phyloP scores from a whole-genome alignment of 2,113 vertebrate species.

The Aptenodytes forsteri region DNA sequence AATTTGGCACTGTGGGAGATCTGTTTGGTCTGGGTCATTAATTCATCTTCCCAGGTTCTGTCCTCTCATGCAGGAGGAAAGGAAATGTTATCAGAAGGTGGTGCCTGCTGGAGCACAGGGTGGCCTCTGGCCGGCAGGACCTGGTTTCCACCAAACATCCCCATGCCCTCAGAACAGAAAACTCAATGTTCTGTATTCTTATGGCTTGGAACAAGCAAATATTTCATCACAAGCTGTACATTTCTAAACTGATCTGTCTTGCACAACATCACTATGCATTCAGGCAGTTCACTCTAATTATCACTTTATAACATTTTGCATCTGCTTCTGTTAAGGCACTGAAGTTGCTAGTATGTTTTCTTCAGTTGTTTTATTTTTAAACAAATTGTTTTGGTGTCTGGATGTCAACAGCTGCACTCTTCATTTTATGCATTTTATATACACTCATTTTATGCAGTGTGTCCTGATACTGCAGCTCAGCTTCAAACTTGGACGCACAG shows the following conservation, averaged over 20 bases:
- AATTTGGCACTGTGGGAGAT: not conserved
- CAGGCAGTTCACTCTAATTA: not conserved
- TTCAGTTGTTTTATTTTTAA: constrained; percentile 15
- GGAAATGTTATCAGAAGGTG: not conserved
- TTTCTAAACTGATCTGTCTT: constrained; percentile 41
- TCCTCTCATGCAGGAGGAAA: not conserved
- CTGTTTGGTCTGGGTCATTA: not conserved
- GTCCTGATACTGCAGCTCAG: not conserved
- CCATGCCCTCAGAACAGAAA: constrained; percentile 15
- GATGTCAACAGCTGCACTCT: not conserved
- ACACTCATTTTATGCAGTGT: not conserved
- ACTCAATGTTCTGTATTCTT: constrained; percentile 57
- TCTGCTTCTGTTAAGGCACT: not conserved
- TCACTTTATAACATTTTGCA: not conserved
- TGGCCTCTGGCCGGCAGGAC: not conserved
- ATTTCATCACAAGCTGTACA: constrained; percentile 40
- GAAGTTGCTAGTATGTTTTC: not conserved
- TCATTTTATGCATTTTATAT: not conserved
- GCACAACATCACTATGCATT: constrained; percentile 10
- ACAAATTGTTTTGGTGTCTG: not conserved
- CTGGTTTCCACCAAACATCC: not conserved
- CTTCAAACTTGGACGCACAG: not conserved
- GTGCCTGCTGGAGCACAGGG: not conserved
- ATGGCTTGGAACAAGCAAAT: constrained; percentile 40
- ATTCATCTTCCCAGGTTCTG: not conserved